Base-by-base conservation (phyloP, 64 coral and sea anemone genomes). In the Porites lutea region DNA sequence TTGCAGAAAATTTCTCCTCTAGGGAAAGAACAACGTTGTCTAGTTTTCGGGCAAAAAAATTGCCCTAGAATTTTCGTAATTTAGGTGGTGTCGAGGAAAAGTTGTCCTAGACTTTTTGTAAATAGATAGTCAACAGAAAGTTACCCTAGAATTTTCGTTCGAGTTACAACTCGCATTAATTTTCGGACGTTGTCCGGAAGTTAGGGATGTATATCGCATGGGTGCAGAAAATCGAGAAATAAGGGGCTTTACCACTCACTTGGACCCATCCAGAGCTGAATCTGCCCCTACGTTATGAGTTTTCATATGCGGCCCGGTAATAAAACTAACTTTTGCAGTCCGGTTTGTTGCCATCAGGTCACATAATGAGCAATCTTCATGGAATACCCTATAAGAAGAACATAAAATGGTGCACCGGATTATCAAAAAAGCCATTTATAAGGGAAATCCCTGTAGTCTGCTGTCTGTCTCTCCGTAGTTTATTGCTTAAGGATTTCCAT, bases 381-480 rank as follows among this genome's bases (percentile, higher is more conserved):
- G 27, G 27, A 37, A 37, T 37, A 37, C 27, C 27, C 27, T 37
- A 37, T 37, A 1, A 67, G 12, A 4, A 67, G 3, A 67, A 67
- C 0, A 67, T 67, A 67, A 67, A 67, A 67, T 67, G 65, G 65
- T 19, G 65, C 27, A 37, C 27, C 27, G 27, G 27, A 37, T 37
- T 67, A 67, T 67, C 65, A 67, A 14, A 67, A 67, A 67, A 67
- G 65, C 65, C 65, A 67, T 67, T 67, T 67, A 67, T 67, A 67
- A 67, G 65, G 65, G 65, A n/a, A 67, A n/a, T 67, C 65, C 0
- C 18, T 67, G 65, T 67, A 67, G 65, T 67, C 21, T 67, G 65
- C 65, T n/a, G 27, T 37, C 27, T 67, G 65, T n/a, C 65, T 67
- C 65, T 67, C 65, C 65, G 65, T 67, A 67, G 65, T 14, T 67